Base-by-base conservation (phyloP, 2,888 invertebrate genomes). In the Phyto melanocephala region DNA sequence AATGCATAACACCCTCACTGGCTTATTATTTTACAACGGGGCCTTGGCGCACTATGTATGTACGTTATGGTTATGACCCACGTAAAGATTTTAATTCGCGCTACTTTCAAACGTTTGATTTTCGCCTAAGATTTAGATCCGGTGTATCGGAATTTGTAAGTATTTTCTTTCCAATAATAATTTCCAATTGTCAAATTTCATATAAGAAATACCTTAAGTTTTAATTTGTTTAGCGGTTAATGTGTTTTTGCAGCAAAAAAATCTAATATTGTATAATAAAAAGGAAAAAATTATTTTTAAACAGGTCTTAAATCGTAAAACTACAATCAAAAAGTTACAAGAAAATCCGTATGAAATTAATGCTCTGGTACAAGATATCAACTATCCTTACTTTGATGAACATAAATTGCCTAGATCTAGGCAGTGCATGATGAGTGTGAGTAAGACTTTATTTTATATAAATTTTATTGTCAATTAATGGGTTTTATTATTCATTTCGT, bases 31-130 rank as follows among this genome's bases (percentile, higher is more conserved):
- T 96, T 90, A 93, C 93, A 70, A 95, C 94, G 82, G 99, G 99
- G 0, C 99, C 98, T 0, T 99, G 98, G 98, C 93, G 98, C 84
- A 94, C 95, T 68, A 93, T 96, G 89, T 99, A 99, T 96, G 95
- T 97, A 0, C 94, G 93, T 86, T 95, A 95, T 87, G 98, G 98
- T 0, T 99, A 97, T 88, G 98, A 99, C 92, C 99, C 99, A 0
- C 93, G 97, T 28, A 95, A 94, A 86, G 94, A 97, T 84, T 94
- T 95, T 4, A 92, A 92, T 1, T 93, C 98, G 1, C 94, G 96
- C 85, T 94, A 94, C 68, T 98, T 96, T 89, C 99, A 99, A 92
- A 95, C 95, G 2, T 92, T 98, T 79, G 98, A 98, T 91, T 97
- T 96, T 89, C 93, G 97, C 85, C 74, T 91, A n/a, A 87, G 91